Conservation (phyloP, 2,888 invertebrate genomes). For the Mactromeris polynyma region DNA sequence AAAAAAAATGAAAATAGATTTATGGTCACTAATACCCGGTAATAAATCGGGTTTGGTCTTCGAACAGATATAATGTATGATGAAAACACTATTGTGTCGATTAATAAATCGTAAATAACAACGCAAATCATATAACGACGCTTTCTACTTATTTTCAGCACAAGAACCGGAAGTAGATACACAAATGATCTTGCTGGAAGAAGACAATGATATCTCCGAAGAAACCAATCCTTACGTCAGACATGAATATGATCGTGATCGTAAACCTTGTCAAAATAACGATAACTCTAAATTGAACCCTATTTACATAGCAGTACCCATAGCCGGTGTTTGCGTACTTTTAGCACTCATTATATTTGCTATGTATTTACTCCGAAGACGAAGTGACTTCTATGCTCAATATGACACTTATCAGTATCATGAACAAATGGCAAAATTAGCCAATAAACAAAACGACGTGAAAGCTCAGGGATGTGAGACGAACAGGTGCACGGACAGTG, state of each 20-base stretch:
- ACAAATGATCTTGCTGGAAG: background rate
- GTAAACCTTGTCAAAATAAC: constrained; percentile 56
- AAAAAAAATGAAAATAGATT: too few relatives aligned
- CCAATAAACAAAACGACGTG: constrained; percentile 64
- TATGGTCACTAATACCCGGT: too few relatives aligned
- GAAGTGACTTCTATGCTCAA: constrained; percentile 76
- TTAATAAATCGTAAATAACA: background rate
- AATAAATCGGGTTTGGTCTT: too few relatives aligned
- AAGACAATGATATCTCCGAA: constrained; percentile 25
- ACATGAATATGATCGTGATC: constrained; percentile 46
- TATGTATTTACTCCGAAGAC: constrained; percentile 84
- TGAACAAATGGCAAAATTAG: constrained; percentile 73
- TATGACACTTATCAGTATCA: constrained; percentile 80
- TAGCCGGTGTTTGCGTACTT: constrained; percentile 86
- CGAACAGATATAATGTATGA: too few relatives aligned
- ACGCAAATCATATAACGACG: too few relatives aligned
- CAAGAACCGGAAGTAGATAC: constrained; percentile 15
- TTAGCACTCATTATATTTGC: constrained; percentile 86
- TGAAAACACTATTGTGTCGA: too few relatives aligned
- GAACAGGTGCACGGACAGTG: constrained; percentile 84
- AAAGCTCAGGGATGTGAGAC: constrained; percentile 72
- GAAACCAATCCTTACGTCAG: constrained; percentile 64
- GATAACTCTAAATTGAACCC: constrained; percentile 82
- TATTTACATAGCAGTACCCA: constrained; percentile 86
- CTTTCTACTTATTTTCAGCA: constrained; percentile 25